Percentiles rank a stretch among this genome's conserved stretches.
These are phyloP conservation scores for Pipistrellus pipistrellus DNA, from an alignment of 2,797 vertebrate species.

Conservation along the genomic window DNA sequence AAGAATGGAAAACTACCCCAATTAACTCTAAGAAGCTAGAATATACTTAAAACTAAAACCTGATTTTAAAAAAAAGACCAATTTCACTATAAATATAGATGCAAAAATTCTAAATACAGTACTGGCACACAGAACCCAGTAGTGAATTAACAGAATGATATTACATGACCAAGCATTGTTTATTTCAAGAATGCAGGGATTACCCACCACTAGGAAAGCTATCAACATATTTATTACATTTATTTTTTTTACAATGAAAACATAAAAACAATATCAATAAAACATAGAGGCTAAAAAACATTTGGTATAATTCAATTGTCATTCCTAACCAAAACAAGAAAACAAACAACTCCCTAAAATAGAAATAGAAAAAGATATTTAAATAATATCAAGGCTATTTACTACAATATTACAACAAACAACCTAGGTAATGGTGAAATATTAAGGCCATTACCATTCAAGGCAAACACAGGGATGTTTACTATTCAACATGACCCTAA, in stretches of 20 bases:
- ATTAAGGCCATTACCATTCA: background rate
- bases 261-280: background rate
- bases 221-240: background rate
- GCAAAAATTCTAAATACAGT: background rate
- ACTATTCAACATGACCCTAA: background rate
- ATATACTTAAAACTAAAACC: background rate
- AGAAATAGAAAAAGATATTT: slow-evolving; percentile 9
- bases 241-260: slow-evolving; percentile 10
- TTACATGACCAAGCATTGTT: background rate
- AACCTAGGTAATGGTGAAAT: background rate
- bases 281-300: background rate
- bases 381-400: background rate
- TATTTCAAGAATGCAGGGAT: background rate
- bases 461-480: background rate
- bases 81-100: background rate
- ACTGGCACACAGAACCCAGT: background rate
- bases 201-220: background rate
- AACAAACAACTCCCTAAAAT: slow-evolving; percentile 11
- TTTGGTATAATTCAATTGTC: background rate
- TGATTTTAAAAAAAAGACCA: background rate
- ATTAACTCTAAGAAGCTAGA: background rate
- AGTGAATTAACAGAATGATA: background rate
- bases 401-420: background rate
- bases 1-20: background rate
- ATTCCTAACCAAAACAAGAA: slow-evolving; percentile 33